Conservation (phyloP, 2,797 vertebrate genomes). For the Calcarius lapponicus region DNA sequence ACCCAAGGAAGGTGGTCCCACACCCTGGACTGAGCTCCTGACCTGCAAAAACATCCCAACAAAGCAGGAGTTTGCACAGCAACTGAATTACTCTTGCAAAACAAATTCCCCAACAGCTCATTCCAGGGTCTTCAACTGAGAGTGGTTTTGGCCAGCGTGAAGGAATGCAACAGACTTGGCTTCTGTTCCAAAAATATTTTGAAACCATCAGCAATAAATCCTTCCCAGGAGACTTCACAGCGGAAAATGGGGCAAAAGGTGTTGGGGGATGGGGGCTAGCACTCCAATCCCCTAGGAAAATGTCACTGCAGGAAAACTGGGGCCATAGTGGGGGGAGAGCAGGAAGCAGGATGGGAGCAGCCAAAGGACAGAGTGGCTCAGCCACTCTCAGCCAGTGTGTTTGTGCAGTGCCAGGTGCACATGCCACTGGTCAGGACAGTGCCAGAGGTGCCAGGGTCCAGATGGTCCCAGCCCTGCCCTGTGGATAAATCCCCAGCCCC, state of each 20-base stretch:
- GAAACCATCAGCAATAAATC: conserved; percentile 21
- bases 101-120: background rate
- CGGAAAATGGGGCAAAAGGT: conserved; percentile 3
- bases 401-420: background rate
- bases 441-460: background rate
- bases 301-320: background rate
- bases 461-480: accelerated
- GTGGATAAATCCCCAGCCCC: background rate
- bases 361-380: background rate
- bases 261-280: background rate
- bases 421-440: background rate
- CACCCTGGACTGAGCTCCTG: background rate
- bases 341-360: background rate
- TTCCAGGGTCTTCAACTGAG: background rate
- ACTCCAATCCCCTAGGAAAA: background rate
- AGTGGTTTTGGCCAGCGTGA: background rate
- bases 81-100: background rate
- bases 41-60: background rate
- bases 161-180: conserved; percentile 38
- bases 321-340: background rate
- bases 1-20: background rate
- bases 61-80: background rate
- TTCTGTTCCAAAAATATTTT: background rate
- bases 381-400: background rate
- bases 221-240: background rate